Percentiles rank a stretch among this genome's conserved stretches.
Conservation (phyloP, 1,140 invertebrate species). For the Coelopa frigida region DNA sequence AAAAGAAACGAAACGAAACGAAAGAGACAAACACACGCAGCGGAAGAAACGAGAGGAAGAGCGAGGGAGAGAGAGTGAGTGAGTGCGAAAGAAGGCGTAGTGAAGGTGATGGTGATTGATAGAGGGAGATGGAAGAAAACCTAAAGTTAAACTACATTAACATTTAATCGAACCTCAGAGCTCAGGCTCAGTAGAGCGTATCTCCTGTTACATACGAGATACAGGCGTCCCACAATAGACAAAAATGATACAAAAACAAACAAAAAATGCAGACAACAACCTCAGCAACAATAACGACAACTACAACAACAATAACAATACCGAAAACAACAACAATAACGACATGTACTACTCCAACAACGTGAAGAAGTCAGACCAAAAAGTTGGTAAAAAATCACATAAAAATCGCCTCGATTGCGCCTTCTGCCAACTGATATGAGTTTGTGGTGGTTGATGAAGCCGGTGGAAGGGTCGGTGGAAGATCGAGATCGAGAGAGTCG, state of each 20-base stretch:
- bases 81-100: neutral
- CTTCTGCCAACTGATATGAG: neutral
- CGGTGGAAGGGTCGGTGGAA: constrained; percentile 6
- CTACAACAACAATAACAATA: constrained; percentile 5
- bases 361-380: no score
- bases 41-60: neutral
- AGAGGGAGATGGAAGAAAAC: constrained; percentile 23
- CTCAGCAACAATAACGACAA: neutral
- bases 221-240: neutral
- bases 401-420: constrained; percentile 10
- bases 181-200: constrained; percentile 45
- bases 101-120: constrained; percentile 8
- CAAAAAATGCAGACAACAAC: neutral
- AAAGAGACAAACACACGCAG: constrained; percentile 1
- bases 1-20: constrained; percentile 5
- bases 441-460: neutral
- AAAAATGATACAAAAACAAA: neutral
- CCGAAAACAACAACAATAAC: neutral
- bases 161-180: constrained; percentile 46
- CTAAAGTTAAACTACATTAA: constrained; percentile 45
- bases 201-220: constrained; percentile 30
- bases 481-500: no score
- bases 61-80: neutral
- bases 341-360: no score
- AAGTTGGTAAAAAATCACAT: constrained; percentile 10